These are phyloP conservation scores for Botia kubotai DNA, from an alignment of 2,797 vertebrate species.

Conservation along the genomic window DNA sequence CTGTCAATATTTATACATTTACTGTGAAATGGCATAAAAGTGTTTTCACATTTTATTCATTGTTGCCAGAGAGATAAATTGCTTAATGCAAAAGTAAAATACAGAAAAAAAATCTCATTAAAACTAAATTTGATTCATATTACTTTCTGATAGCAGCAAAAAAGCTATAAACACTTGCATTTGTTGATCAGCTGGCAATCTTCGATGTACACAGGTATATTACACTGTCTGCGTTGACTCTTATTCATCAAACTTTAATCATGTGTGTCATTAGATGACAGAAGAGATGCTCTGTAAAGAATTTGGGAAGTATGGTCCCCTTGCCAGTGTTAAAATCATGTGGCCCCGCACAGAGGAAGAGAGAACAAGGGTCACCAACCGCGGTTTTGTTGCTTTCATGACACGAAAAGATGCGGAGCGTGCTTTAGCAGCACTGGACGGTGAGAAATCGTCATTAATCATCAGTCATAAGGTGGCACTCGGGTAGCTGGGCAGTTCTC, in stretches of 20 bases:
- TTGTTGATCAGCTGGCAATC: too few relatives aligned
- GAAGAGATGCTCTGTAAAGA: constrained; percentile 86
- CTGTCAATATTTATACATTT: too few relatives aligned
- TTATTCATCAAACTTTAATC: not conserved
- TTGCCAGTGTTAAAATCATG: constrained; percentile 87
- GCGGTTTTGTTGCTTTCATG: constrained; percentile 86
- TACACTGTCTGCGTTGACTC: too few relatives aligned
- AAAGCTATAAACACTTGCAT: too few relatives aligned
- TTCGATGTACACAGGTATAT: too few relatives aligned
- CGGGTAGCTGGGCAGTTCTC: not conserved
- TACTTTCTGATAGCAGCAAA: too few relatives aligned
- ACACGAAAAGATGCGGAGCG: constrained; percentile 83
- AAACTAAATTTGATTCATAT: too few relatives aligned
- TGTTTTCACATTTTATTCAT: too few relatives aligned
- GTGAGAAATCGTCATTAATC: constrained; percentile 59
- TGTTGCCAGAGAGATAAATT: too few relatives aligned
- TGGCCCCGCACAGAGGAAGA: constrained; percentile 86
- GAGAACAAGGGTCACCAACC: constrained; percentile 79
- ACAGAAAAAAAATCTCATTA: too few relatives aligned
- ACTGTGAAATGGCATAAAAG: too few relatives aligned
- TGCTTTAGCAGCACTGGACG: constrained; percentile 81
- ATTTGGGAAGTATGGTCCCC: constrained; percentile 83
- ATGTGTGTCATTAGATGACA: constrained; percentile 75
- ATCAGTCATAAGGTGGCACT: not conserved
- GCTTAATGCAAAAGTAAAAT: too few relatives aligned